Evolutionary conservation across 2,797 vertebrate species (phyloP).

Genomic region (Malacoraja senta): DNA sequence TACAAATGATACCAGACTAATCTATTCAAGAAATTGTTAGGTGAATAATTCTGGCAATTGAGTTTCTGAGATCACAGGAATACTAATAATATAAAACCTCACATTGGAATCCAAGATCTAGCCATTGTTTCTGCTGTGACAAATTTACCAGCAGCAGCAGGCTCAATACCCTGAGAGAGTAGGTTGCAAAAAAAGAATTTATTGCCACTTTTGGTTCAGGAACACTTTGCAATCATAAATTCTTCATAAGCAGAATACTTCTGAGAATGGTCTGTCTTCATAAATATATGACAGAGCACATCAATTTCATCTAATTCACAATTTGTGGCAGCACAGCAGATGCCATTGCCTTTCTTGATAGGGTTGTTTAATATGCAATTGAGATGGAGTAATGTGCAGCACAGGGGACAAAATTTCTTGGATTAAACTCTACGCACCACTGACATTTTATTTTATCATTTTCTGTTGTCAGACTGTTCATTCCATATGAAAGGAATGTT

Average conservation of each 20-base stretch:
- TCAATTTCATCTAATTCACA: slow-evolving; percentile 99
- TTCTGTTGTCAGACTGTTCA: slow-evolving; percentile 68
- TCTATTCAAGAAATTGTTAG: slow-evolving; percentile 32
- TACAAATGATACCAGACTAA: slow-evolving; percentile 27
- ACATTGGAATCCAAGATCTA: slow-evolving; percentile 67
- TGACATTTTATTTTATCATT: slow-evolving; percentile 75
- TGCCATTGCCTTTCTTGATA: slow-evolving; percentile 88
- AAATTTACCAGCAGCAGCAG: slow-evolving; percentile 77
- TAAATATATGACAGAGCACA: slow-evolving; percentile 93
- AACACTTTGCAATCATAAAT: slow-evolving; percentile 92
- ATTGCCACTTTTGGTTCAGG: slow-evolving; percentile 85
- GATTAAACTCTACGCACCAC: slow-evolving; percentile 81
- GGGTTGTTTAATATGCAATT: slow-evolving; percentile 94
- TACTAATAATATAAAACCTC: slow-evolving; percentile 74
- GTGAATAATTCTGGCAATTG: slow-evolving; percentile 49
- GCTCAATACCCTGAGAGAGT: slow-evolving; percentile 80
- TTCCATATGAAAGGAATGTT: slow-evolving; percentile 68
- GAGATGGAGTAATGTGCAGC: slow-evolving; percentile 79
- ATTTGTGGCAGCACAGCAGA: slow-evolving; percentile 98
- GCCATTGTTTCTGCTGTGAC: slow-evolving; percentile 74
- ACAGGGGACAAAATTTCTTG: slow-evolving; percentile 74
- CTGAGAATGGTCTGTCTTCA: slow-evolving; percentile 90
- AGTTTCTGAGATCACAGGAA: slow-evolving; percentile 63
- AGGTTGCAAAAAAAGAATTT: slow-evolving; percentile 80
- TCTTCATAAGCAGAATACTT: slow-evolving; percentile 96